phyloP scores from a whole-genome alignment of 2,113 vertebrate genomes.

The Saccopteryx leptura region DNA sequence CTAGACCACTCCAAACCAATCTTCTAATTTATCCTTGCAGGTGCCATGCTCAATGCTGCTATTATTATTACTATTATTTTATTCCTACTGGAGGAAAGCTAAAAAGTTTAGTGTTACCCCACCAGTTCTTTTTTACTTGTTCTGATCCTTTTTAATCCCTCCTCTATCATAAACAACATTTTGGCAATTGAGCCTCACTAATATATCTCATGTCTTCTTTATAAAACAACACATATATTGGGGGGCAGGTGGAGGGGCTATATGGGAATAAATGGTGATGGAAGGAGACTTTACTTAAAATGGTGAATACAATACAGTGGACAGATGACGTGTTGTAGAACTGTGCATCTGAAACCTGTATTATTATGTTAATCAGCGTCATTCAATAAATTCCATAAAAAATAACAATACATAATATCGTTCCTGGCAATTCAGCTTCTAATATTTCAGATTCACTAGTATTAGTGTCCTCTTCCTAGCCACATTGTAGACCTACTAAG shows the following conservation, averaged over 20 bases:
- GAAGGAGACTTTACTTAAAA: too few relatives aligned
- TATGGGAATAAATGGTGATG: too few relatives aligned
- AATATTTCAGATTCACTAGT: neutral
- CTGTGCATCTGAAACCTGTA: too few relatives aligned
- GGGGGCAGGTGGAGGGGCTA: too few relatives aligned
- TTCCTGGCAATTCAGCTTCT: neutral
- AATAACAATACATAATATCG: too few relatives aligned
- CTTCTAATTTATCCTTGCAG: constrained; percentile 44
- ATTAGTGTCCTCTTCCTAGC: neutral
- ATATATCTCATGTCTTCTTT: neutral
- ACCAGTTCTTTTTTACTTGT: neutral
- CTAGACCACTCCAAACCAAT: neutral
- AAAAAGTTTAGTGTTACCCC: neutral
- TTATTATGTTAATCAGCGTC: too few relatives aligned
- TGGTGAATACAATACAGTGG: too few relatives aligned
- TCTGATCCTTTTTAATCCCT: neutral
- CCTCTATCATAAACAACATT: neutral
- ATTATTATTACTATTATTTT: neutral
- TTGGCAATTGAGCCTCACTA: neutral
- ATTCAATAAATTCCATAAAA: too few relatives aligned
- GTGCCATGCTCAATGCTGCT: neutral
- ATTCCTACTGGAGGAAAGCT: neutral
- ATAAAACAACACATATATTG: neutral
- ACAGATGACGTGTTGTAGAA: too few relatives aligned
- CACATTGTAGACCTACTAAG: neutral